phyloP scores from a whole-genome alignment of 2,888 invertebrate species.

The Argyra leucocephala region DNA sequence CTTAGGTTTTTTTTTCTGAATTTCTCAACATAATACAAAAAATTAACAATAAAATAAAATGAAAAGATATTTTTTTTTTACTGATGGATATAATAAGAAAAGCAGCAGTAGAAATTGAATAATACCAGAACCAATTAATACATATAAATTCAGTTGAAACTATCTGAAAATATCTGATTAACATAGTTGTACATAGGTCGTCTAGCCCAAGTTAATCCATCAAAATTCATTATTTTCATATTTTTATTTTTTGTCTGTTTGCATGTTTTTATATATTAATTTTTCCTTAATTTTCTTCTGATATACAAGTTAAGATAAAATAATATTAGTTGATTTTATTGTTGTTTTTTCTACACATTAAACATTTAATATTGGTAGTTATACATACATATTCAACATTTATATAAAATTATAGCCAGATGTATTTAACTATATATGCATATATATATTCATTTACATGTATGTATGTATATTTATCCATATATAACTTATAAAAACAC shows the following conservation, averaged over 20 bases:
- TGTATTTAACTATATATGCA: neutral
- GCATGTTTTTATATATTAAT: neutral
- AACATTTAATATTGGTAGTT: neutral
- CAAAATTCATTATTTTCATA: constrained; percentile 4
- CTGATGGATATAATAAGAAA: no score
- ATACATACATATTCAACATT: no score
- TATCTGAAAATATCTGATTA: neutral
- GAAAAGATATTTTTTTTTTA: no score
- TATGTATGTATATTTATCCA: no score
- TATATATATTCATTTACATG: no score
- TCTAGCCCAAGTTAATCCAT: neutral
- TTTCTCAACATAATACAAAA: no score
- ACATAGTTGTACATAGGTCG: constrained; percentile 1
- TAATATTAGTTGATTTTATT: neutral
- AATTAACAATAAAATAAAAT: no score
- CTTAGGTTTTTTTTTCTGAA: no score
- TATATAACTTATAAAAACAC: no score
- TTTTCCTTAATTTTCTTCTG: neutral
- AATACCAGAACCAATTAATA: no score
- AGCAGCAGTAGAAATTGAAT: no score
- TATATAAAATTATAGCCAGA: neutral
- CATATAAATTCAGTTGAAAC: neutral
- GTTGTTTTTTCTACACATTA: neutral
- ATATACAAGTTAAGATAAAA: neutral
- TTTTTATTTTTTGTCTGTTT: neutral